These are phyloP conservation scores for Brachyrhaphis roseni DNA, from an alignment of 2,797 vertebrate species.

Conservation along the genomic window DNA sequence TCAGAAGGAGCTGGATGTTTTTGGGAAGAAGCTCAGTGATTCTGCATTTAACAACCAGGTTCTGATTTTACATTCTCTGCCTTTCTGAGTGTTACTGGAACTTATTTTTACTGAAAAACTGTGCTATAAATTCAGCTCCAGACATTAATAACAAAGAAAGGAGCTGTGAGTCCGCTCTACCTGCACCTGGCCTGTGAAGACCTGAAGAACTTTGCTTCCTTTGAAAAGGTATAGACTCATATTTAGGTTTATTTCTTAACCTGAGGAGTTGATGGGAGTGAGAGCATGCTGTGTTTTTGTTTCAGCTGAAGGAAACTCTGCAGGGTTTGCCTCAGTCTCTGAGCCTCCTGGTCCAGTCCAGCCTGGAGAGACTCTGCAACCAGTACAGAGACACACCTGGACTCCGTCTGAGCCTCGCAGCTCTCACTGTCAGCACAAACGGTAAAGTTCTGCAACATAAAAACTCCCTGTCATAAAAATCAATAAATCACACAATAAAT, in stretches of 20 bases:
- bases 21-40: constrained; percentile 90
- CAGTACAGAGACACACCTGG: constrained; percentile 73
- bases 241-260: not conserved
- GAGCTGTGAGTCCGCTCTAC: constrained; percentile 85
- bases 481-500: too few species aligned
- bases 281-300: constrained; percentile 4
- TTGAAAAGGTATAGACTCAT: constrained; percentile 82
- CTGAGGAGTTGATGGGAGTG: not conserved
- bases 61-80: not conserved
- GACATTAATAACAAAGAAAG: constrained; percentile 86
- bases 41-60: constrained; percentile 93
- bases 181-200: constrained; percentile 85
- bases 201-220: constrained; percentile 86
- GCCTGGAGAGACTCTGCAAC: constrained; percentile 81
- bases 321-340: constrained; percentile 82
- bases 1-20: constrained; percentile 82
- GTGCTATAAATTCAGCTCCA: constrained; percentile 79
- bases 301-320: constrained; percentile 79
- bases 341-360: constrained; percentile 78
- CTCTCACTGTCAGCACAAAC: constrained; percentile 78
- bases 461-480: too few species aligned
- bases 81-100: not conserved
- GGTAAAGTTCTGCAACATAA: not conserved
- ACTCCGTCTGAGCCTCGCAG: constrained; percentile 77
- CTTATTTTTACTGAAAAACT: not conserved